Evolutionary conservation across 2,888 invertebrate species (phyloP).

Genomic region (Nomada fucata): DNA sequence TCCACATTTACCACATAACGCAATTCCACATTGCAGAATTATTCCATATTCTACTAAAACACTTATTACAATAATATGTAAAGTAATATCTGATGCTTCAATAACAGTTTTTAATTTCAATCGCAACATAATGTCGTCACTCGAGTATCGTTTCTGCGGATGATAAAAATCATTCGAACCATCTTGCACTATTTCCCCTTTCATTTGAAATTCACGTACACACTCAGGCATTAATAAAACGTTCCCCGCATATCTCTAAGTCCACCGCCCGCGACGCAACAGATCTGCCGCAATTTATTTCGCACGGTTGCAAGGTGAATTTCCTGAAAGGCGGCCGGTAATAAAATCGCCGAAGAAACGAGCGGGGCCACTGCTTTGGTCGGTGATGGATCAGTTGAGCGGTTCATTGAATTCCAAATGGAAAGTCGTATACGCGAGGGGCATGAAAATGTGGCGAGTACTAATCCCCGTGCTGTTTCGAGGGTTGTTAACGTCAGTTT

Average conservation of each 20-base stretch:
- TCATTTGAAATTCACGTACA: background rate
- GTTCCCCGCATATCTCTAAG: background rate
- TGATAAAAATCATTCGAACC: no score
- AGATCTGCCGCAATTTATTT: conserved; percentile 44
- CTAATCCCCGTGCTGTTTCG: conserved; percentile 39
- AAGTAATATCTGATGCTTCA: no score
- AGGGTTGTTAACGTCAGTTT: conserved; percentile 50
- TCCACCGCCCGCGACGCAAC: conserved; percentile 13
- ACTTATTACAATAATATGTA: no score
- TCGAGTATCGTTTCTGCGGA: no score
- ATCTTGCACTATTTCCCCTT: background rate
- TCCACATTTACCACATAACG: no score
- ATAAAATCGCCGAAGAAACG: conserved; percentile 38
- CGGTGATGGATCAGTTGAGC: conserved; percentile 41
- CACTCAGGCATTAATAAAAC: background rate
- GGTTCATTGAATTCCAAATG: conserved; percentile 59
- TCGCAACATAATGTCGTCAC: no score
- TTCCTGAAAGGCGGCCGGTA: conserved; percentile 19
- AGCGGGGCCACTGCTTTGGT: background rate
- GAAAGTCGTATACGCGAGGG: conserved; percentile 15
- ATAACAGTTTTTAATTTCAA: no score
- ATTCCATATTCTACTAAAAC: no score
- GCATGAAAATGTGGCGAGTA: conserved; percentile 23
- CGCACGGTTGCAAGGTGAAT: conserved; percentile 3
- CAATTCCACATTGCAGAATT: no score